Evolutionary conservation across 2,113 vertebrate species (phyloP), one percentile per base, ranked within the genome.

Genomic region (Heliornis fulica): DNA sequence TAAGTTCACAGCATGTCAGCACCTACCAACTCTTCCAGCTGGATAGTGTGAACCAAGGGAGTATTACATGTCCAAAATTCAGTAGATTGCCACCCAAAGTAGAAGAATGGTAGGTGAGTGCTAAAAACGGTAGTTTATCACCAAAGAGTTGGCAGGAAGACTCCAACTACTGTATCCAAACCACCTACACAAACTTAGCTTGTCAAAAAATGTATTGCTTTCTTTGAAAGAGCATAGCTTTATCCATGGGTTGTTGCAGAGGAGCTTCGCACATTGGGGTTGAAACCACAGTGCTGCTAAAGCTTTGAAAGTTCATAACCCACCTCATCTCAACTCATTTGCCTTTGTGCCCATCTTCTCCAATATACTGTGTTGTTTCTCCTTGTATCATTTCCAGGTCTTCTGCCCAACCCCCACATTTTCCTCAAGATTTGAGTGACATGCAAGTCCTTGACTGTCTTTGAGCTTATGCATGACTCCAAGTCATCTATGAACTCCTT

Each of bases 71-170:
- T 50, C 83, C 65, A 72, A 38, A 29, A 32, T 60, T 32, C 79
- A 6, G 13, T 50, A 70, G 61, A 28, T 76, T 87, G 65, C 57
- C 65, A 23, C 82, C 5, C 12, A 14, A 31, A 65, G 70, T 53
- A 74, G 57, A 59, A 60, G 75, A 85, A 83, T 10, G 57, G 71
- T 26, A 86, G 82, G 56, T 75, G 83, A 90, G 34, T 46, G 88
- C 61, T 92, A 25, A 83, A 85, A 93, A 64, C 29, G 89, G 5
- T 38, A 60, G 7, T 56, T 93, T 88, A 51, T 72, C 79, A 83
- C 71, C 79, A 56, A 77, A 43, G 71, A 80, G 53, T 1, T 88
- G 89, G 83, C 94, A 92, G 83, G 46, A 93, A 69, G 53, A 54
- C n/a, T 68, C 57, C 40, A 54, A 32, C 38, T 92, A 19, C 88